Evolutionary conservation across 2,888 invertebrate species (phyloP).

Genomic region (Hypena proboscidalis): DNA sequence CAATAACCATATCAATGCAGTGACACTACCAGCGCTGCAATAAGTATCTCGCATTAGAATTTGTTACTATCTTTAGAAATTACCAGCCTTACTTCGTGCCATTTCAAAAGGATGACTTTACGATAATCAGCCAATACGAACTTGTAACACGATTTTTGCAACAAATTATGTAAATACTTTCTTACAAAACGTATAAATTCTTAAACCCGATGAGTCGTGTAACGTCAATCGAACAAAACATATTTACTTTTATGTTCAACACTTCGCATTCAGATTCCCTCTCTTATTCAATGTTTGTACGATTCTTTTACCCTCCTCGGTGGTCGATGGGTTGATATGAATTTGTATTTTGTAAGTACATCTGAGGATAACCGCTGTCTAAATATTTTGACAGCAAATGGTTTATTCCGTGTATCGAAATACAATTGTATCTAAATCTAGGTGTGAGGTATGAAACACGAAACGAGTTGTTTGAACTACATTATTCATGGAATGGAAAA

Average conservation of each 20-base stretch:
- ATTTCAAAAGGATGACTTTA: slow-evolving; percentile 10
- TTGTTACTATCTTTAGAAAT: slow-evolving; percentile 9
- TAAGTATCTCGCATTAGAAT: slow-evolving; percentile 14
- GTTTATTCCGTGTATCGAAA: slow-evolving; percentile 7
- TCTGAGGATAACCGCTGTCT: slow-evolving; percentile 6
- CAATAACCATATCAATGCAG: not conserved
- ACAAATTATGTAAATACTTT: slow-evolving; percentile 35
- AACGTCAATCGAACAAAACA: slow-evolving; percentile 32
- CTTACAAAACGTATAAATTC: slow-evolving; percentile 21
- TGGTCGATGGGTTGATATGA: slow-evolving; percentile 33
- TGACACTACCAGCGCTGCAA: not conserved
- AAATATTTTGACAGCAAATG: slow-evolving; percentile 2
- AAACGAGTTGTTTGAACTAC: slow-evolving; percentile 5
- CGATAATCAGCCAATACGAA: slow-evolving; percentile 20
- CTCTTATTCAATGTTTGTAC: slow-evolving; percentile 54
- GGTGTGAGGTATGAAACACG: slow-evolving; percentile 7
- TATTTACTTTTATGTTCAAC: slow-evolving; percentile 37
- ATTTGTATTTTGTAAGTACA: slow-evolving; percentile 23
- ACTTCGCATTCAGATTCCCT: slow-evolving; percentile 44
- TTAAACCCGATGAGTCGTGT: slow-evolving; percentile 25
- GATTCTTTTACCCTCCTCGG: slow-evolving; percentile 47
- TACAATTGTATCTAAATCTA: slow-evolving; percentile 7
- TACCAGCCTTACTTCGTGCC: slow-evolving; percentile 1
- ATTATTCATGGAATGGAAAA: slow-evolving; percentile 16
- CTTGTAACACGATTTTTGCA: slow-evolving; percentile 19